Conservation (phyloP, 2,888 invertebrate species). For the Ochropleura leucogaster region DNA sequence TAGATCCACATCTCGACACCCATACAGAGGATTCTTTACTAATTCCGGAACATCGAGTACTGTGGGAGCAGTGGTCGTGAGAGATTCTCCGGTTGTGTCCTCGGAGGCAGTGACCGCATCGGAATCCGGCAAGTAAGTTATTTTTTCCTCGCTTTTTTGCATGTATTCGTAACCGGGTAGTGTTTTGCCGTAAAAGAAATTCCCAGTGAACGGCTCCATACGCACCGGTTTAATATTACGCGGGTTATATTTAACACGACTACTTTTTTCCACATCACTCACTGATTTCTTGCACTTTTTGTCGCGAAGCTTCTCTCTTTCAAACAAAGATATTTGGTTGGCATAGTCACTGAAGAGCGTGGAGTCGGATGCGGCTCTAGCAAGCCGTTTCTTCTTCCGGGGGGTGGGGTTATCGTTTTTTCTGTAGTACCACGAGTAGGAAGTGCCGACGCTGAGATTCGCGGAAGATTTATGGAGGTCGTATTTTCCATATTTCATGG, state of each 20-base stretch:
- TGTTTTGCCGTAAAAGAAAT: slow-evolving; percentile 88
- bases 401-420: slow-evolving; percentile 82
- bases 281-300: slow-evolving; percentile 84
- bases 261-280: slow-evolving; percentile 84
- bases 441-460: slow-evolving; percentile 86
- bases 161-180: slow-evolving; percentile 83
- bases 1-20: slow-evolving; percentile 80
- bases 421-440: slow-evolving; percentile 89
- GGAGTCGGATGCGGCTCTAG: slow-evolving; percentile 86
- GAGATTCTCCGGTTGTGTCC: slow-evolving; percentile 81
- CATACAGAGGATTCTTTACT: slow-evolving; percentile 86
- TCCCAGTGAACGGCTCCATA: slow-evolving; percentile 87
- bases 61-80: slow-evolving; percentile 82
- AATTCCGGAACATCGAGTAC: slow-evolving; percentile 83
- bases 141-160: slow-evolving; percentile 84
- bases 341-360: slow-evolving; percentile 89
- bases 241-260: slow-evolving; percentile 81
- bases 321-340: slow-evolving; percentile 87
- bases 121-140: slow-evolving; percentile 86
- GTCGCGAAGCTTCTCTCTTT: slow-evolving; percentile 78
- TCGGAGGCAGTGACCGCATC: slow-evolving; percentile 85
- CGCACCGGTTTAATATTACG: slow-evolving; percentile 83
- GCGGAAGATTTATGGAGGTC: slow-evolving; percentile 87
- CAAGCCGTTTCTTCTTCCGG: slow-evolving; percentile 79
- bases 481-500: slow-evolving; percentile 90